Conservation (phyloP, 2,113 vertebrate genomes). For the Fregetta grallaria region DNA sequence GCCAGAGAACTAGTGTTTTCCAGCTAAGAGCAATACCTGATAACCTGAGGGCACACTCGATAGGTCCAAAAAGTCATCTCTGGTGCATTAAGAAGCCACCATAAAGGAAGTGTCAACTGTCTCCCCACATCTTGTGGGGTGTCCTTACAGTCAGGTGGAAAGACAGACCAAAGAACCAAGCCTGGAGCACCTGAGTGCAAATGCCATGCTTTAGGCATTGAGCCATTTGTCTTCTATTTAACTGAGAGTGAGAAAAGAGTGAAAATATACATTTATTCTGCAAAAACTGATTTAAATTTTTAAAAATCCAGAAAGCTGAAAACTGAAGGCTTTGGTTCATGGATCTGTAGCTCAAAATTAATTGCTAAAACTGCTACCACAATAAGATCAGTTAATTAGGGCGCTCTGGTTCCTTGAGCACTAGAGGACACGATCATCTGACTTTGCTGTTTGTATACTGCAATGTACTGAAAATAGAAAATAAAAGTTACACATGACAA, state of each 20-base stretch:
- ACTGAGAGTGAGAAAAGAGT: not conserved
- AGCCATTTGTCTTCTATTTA: not conserved
- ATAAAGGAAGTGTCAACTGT: not conserved
- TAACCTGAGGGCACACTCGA: accelerated
- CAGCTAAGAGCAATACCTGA: not conserved
- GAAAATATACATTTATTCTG: slow-evolving; percentile 46
- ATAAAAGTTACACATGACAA: slow-evolving; percentile 57
- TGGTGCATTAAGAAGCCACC: not conserved
- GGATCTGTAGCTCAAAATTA: slow-evolving; percentile 49
- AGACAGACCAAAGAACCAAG: not conserved
- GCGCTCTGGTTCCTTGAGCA: slow-evolving; percentile 35
- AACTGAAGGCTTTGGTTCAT: slow-evolving; percentile 16
- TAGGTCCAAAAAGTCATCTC: not conserved
- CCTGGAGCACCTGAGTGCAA: not conserved
- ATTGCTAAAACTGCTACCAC: slow-evolving; percentile 59
- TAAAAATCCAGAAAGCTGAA: slow-evolving; percentile 48
- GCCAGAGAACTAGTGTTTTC: not conserved
- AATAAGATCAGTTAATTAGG: slow-evolving; percentile 60
- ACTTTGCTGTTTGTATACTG: slow-evolving; percentile 9
- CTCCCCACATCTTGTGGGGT: not conserved
- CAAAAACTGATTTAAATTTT: slow-evolving; percentile 50
- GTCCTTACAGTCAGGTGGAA: not conserved
- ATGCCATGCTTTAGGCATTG: not conserved
- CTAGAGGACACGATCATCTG: slow-evolving; percentile 25
- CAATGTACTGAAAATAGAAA: slow-evolving; percentile 53